These are phyloP conservation scores for Vipera ursinii DNA, from an alignment of 2,797 vertebrate genomes.

Conservation along the genomic window DNA sequence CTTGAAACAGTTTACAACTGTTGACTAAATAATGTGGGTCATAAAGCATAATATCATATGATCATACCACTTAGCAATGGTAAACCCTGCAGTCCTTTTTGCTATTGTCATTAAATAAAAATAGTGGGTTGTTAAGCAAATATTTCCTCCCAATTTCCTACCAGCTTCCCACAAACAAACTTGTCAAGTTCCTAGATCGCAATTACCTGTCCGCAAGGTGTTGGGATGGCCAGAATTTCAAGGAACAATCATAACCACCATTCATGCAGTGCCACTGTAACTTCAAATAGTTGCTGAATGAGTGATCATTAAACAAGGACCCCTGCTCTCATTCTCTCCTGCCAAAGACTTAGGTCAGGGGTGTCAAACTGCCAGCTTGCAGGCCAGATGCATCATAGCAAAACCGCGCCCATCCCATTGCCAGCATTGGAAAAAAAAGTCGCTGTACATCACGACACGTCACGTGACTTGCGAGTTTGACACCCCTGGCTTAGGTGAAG, in stretches of 20 bases:
- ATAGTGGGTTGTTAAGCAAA: neutral
- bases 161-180: neutral
- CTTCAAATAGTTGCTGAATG: neutral
- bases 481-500: too few relatives aligned
- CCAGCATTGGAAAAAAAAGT: too few relatives aligned
- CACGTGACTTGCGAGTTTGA: too few relatives aligned
- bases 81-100: neutral
- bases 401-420: too few relatives aligned
- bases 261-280: neutral
- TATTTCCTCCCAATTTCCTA: neutral
- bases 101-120: neutral
- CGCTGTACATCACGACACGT: too few relatives aligned
- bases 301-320: neutral
- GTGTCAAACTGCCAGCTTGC: too few relatives aligned
- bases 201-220: neutral
- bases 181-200: neutral
- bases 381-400: too few relatives aligned
- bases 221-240: neutral
- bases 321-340: neutral
- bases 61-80: neutral
- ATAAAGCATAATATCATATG: neutral
- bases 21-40: neutral
- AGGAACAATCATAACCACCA: neutral
- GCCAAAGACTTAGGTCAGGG: too few relatives aligned
- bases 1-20: neutral